Evolutionary conservation across 2,888 invertebrate species (phyloP).

Genomic region (Exephanes ischioxanthus): DNA sequence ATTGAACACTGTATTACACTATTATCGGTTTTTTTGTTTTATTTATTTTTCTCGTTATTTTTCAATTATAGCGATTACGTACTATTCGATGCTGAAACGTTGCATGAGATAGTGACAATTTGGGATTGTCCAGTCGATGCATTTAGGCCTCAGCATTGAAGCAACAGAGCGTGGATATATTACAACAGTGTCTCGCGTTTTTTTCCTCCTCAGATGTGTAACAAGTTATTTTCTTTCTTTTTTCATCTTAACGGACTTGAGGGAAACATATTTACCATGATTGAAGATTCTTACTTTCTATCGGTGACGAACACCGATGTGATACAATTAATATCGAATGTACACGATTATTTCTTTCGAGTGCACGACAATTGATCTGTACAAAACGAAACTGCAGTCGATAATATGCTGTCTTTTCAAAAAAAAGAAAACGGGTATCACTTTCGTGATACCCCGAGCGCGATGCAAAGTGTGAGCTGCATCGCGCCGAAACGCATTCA

Average conservation of each 20-base stretch:
- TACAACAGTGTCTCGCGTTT: conserved; percentile 29
- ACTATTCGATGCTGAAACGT: conserved; percentile 68
- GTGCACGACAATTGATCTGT: conserved; percentile 21
- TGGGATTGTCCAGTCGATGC: conserved; percentile 28
- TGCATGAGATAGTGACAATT: conserved; percentile 53
- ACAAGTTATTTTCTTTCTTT: conserved; percentile 12
- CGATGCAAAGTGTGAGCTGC: neutral
- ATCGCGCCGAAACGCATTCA: neutral
- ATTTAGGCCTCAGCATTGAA: conserved; percentile 64
- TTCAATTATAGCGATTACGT: conserved; percentile 51
- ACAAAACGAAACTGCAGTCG: conserved; percentile 18
- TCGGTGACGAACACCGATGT: conserved; percentile 19
- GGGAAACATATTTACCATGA: conserved; percentile 47
- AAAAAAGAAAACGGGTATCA: neutral
- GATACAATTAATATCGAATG: conserved; percentile 15
- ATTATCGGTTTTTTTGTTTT: conserved; percentile 25
- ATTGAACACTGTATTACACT: conserved; percentile 62
- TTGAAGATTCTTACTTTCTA: conserved; percentile 34
- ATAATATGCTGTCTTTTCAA: neutral
- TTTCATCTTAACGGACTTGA: conserved; percentile 18
- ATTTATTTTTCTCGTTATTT: conserved; percentile 43
- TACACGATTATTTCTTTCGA: neutral
- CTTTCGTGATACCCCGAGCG: neutral
- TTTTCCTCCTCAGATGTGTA: neutral
- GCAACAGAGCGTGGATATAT: conserved; percentile 48